phyloP scores from a whole-genome alignment of 2,888 invertebrate genomes.

The Noctua janthina region DNA sequence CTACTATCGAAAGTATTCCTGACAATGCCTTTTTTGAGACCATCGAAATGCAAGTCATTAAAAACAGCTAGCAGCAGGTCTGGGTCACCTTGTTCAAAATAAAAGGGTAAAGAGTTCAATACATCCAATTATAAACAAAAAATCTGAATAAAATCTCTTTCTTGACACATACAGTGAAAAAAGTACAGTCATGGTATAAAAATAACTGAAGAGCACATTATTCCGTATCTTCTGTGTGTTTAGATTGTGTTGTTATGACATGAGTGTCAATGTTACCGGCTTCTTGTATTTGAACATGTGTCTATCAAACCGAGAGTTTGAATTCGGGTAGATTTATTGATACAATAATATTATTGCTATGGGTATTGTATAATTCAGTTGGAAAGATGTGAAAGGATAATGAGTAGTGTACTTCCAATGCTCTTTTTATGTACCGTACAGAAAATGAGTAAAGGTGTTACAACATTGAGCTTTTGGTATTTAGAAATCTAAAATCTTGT shows the following conservation, averaged over 20 bases:
- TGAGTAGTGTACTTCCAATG: background rate
- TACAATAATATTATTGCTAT: background rate
- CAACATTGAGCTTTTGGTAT: background rate
- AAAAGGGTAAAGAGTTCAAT: conserved; percentile 8
- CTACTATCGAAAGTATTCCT: background rate
- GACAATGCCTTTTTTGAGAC: background rate
- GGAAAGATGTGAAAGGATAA: background rate
- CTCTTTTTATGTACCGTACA: background rate
- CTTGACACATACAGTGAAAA: conserved; percentile 10
- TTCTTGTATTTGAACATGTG: conserved; percentile 36
- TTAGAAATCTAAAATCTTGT: background rate
- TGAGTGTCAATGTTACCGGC: conserved; percentile 36
- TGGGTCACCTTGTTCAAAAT: background rate
- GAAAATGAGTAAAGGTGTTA: background rate
- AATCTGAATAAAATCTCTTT: conserved; percentile 7
- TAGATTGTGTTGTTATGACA: conserved; percentile 35
- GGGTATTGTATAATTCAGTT: background rate
- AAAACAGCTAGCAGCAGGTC: background rate
- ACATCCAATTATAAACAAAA: conserved; percentile 21
- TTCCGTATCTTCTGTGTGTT: conserved; percentile 13
- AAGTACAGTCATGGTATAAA: conserved; percentile 17
- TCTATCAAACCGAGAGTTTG: conserved; percentile 16
- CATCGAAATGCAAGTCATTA: background rate
- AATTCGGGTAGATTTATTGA: conserved; percentile 21
- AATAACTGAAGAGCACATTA: conserved; percentile 25